phyloP scores from a whole-genome alignment of 2,888 invertebrate genomes.

The Operophtera brumata region DNA sequence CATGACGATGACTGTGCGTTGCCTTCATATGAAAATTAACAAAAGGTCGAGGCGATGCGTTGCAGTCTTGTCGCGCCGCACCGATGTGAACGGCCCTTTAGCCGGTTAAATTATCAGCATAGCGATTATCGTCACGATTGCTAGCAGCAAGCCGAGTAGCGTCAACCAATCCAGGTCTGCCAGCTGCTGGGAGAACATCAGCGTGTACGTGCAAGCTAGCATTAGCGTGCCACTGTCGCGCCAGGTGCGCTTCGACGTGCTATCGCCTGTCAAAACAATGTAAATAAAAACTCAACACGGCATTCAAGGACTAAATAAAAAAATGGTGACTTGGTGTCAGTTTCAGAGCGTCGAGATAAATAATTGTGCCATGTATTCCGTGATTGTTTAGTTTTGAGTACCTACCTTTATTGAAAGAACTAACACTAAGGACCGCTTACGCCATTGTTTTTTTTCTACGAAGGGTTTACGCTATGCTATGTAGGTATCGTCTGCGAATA shows the following conservation, averaged over 20 bases:
- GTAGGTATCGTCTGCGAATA: too few species aligned
- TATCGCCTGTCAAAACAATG: conserved; percentile 69
- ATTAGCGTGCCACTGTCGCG: conserved; percentile 84
- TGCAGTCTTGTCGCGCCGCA: not conserved
- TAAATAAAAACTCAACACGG: conserved; percentile 43
- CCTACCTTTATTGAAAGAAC: too few species aligned
- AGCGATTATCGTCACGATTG: conserved; percentile 86
- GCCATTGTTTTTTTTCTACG: too few species aligned
- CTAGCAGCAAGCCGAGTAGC: conserved; percentile 87
- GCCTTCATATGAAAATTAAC: not conserved
- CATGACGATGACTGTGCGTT: not conserved
- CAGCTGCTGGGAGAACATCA: conserved; percentile 86
- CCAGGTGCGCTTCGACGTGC: conserved; percentile 77
- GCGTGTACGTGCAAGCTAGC: conserved; percentile 88
- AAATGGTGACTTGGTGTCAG: not conserved
- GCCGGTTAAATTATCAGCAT: conserved; percentile 79
- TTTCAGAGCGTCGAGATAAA: not conserved
- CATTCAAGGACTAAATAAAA: conserved; percentile 26
- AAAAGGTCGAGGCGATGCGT: not conserved
- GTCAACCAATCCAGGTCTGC: conserved; percentile 87
- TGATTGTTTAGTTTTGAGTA: too few species aligned
- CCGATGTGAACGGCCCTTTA: not conserved
- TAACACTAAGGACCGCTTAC: too few species aligned
- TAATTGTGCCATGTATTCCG: too few species aligned
- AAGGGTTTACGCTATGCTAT: too few species aligned